These are phyloP conservation scores for Oncopodura yosiiana DNA, from an alignment of 1,140 invertebrate genomes.

Conservation along the genomic window DNA sequence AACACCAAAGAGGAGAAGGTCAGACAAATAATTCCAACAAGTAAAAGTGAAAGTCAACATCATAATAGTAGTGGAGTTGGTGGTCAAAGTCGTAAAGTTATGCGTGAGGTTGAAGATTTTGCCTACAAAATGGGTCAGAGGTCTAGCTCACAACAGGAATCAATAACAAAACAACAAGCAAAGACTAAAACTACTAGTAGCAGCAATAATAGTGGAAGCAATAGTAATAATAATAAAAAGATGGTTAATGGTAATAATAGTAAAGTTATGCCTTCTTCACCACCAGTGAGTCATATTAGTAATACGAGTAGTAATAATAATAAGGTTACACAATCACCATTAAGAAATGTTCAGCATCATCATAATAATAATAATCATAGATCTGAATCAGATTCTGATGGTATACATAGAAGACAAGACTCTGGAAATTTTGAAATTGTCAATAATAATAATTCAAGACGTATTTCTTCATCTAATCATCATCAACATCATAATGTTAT, in stretches of 20 bases:
- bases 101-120: constrained; percentile 13
- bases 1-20: constrained; percentile 5
- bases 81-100: constrained; percentile 5
- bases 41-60: constrained; percentile 10
- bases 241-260: neutral
- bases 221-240: neutral
- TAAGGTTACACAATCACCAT: too few relatives aligned
- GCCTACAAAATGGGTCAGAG: constrained; percentile 23
- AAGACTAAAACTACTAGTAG: too few relatives aligned
- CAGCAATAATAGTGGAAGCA: constrained; percentile 1
- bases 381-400: constrained; percentile 24
- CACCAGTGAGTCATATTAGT: too few relatives aligned
- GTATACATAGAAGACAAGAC: constrained; percentile 22
- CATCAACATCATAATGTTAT: too few relatives aligned
- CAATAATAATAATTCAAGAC: constrained; percentile 1
- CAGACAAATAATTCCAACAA: constrained; percentile 5
- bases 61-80: too few relatives aligned
- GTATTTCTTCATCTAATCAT: too few relatives aligned
- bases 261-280: constrained; percentile 3
- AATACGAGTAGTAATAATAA: too few relatives aligned
- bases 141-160: constrained; percentile 5
- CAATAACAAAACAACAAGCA: neutral
- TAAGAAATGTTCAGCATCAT: too few relatives aligned
- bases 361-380: neutral
- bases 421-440: constrained; percentile 20